Conservation (phyloP, 2,113 vertebrate genomes). For the Stegastes partitus region DNA sequence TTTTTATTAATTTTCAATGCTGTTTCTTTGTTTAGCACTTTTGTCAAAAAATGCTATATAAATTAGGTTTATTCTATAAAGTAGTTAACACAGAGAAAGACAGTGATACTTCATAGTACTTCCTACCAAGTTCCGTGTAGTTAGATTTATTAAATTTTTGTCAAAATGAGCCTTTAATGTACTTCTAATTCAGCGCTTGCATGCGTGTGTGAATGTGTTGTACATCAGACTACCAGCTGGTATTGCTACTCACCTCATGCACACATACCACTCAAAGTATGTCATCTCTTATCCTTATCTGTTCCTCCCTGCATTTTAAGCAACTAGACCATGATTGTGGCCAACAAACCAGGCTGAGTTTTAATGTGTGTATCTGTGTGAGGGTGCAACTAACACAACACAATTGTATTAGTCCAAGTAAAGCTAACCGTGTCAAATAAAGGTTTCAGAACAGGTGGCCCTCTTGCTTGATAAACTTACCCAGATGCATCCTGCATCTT, state of each 20-base stretch:
- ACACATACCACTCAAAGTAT: conserved; percentile 54
- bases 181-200: background rate
- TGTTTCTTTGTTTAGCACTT: no score
- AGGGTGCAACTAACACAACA: no score
- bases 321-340: background rate
- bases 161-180: background rate
- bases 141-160: background rate
- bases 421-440: background rate
- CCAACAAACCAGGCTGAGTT: background rate
- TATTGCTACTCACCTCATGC: conserved; percentile 53
- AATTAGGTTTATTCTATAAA: no score
- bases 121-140: background rate
- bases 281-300: conserved; percentile 32
- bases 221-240: conserved; percentile 30
- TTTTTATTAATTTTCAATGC: no score
- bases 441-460: no score
- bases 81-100: no score
- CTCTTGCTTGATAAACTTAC: background rate
- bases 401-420: no score
- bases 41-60: no score
- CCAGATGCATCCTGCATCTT: background rate
- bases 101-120: background rate
- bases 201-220: background rate
- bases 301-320: background rate
- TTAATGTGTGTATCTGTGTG: no score